A percentile compares a stretch with the other conserved stretches of the same genome.
These are phyloP conservation scores for Habroteleia sp. DNA, from an alignment of 2,888 invertebrate species.

Conservation along the genomic window DNA sequence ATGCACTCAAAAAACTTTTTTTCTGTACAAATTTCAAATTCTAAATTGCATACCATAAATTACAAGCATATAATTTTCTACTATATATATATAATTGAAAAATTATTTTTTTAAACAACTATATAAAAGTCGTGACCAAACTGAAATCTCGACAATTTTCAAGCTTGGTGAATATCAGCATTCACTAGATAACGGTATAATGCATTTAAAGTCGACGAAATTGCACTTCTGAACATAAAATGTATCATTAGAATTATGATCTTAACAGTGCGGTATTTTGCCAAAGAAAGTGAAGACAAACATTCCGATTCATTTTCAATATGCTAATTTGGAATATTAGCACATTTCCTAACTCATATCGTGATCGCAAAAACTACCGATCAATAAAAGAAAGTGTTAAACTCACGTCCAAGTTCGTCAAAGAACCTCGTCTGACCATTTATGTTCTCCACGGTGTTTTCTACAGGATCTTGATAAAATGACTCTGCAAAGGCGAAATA, in stretches of 20 bases:
- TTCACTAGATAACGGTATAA: slow-evolving; percentile 2
- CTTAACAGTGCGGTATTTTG: slow-evolving; percentile 11
- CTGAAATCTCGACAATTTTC: not conserved
- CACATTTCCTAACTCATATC: slow-evolving; percentile 1
- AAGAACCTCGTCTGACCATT: slow-evolving; percentile 75
- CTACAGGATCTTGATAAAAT: slow-evolving; percentile 33
- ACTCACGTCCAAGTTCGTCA: slow-evolving; percentile 79
- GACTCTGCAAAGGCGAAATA: slow-evolving; percentile 26
- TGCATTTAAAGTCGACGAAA: not conserved
- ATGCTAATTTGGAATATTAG: slow-evolving; percentile 24
- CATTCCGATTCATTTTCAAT: slow-evolving; percentile 26
- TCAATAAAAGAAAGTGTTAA: slow-evolving; percentile 36
- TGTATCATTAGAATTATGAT: slow-evolving; percentile 3
- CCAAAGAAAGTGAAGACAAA: slow-evolving; percentile 32
- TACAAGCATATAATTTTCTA: too few species aligned
- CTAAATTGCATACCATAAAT: too few species aligned
- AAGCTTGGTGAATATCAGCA: not conserved
- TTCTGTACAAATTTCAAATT: too few species aligned
- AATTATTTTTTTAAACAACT: too few species aligned
- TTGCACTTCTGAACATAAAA: not conserved
- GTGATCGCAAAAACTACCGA: slow-evolving; percentile 1
- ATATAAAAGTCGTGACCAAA: too few species aligned
- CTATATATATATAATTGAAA: too few species aligned
- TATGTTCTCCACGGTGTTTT: slow-evolving; percentile 67
- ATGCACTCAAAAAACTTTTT: too few species aligned